A percentile compares a stretch with the other conserved stretches of the same genome.
phyloP scores from a whole-genome alignment of 2,888 invertebrate genomes.

The Phalera bucephala region DNA sequence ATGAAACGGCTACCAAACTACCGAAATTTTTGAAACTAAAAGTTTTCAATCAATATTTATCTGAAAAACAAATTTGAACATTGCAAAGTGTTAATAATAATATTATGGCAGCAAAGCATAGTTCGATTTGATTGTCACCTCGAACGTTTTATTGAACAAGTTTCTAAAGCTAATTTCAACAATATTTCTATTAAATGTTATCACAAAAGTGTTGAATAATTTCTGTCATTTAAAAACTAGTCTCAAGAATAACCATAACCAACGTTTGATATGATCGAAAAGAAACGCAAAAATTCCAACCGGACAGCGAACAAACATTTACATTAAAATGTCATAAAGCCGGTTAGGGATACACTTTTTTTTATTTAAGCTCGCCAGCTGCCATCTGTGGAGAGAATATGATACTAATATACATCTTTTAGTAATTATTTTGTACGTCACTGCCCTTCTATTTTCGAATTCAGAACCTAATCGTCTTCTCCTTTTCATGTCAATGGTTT shows the following conservation, averaged over 20 bases:
- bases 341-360: slow-evolving; percentile 25
- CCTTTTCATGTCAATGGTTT: too few relatives aligned
- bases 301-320: slow-evolving; percentile 20
- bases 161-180: neutral
- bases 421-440: neutral
- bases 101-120: too few relatives aligned
- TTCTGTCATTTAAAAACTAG: slow-evolving; percentile 15
- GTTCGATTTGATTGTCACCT: too few relatives aligned
- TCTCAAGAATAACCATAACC: slow-evolving; percentile 2
- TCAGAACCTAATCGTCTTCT: too few relatives aligned
- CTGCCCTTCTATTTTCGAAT: neutral
- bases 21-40: too few relatives aligned
- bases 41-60: too few relatives aligned
- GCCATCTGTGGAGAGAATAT: slow-evolving; percentile 17
- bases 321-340: slow-evolving; percentile 39
- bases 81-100: too few relatives aligned
- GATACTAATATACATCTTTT: neutral
- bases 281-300: slow-evolving; percentile 22
- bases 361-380: slow-evolving; percentile 10
- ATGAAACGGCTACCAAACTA: too few relatives aligned
- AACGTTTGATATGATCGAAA: slow-evolving; percentile 15
- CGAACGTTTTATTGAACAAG: neutral
- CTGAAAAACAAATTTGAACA: too few relatives aligned
- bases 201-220: too few relatives aligned
- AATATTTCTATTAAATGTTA: too few relatives aligned